Evolutionary conservation across 2,113 vertebrate genomes (phyloP).

Genomic region (Sylvia atricapilla): DNA sequence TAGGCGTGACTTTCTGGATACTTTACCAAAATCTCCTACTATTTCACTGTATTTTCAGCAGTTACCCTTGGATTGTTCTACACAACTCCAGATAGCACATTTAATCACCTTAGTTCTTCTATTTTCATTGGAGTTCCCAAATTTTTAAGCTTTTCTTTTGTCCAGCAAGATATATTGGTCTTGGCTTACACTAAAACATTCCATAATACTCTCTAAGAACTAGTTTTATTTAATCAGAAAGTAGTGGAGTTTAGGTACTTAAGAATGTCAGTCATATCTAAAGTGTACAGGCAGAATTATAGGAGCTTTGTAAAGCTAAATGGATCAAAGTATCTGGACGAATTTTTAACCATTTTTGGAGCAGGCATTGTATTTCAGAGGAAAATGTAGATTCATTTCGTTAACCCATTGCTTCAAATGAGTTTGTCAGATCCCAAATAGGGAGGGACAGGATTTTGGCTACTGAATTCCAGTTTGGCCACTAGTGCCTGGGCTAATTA

Average conservation of each 20-base stretch:
- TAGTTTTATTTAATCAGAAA: not conserved
- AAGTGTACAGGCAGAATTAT: not conserved
- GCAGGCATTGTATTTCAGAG: not conserved
- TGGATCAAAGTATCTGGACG: not conserved
- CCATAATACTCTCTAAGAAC: not conserved
- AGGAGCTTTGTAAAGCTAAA: not conserved
- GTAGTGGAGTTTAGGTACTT: not conserved
- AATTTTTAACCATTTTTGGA: not conserved
- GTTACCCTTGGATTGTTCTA: not conserved
- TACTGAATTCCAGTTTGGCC: not conserved
- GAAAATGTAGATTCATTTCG: not conserved
- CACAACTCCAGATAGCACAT: not conserved
- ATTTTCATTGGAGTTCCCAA: not conserved
- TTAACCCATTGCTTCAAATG: not conserved
- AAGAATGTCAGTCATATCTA: not conserved
- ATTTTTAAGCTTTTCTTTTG: not conserved
- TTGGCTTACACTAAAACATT: not conserved
- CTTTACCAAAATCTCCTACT: not conserved
- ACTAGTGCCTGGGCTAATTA: not conserved
- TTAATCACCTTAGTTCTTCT: not conserved
- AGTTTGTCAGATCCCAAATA: not conserved
- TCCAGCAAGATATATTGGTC: not conserved
- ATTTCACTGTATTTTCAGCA: not conserved
- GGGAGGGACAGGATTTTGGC: not conserved
- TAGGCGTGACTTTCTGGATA: not conserved